Base-by-base conservation (phyloP, 2,113 vertebrate species). In the Hyaena hyaena region DNA sequence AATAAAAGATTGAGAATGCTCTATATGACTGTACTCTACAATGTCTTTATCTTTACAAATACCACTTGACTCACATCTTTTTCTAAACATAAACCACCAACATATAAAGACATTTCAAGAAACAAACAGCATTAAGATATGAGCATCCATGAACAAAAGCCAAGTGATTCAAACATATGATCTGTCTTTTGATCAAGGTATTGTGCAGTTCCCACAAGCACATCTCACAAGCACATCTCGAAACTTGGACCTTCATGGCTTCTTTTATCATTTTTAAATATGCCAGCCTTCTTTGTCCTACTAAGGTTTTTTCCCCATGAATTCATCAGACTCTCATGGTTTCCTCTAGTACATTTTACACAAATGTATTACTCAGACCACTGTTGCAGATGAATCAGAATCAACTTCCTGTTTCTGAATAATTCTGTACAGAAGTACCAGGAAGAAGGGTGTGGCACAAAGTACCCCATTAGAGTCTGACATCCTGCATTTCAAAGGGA, bases 371-470 rank as follows among this genome's bases (percentile, higher is more conserved):
- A 86, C 45, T 96, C 96, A 96, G 83, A 96, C 17, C 9, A 74
- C 43, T 90, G 15, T 68, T 50, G 61, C 31, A 89, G 92, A 77
- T 96, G 93, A 97, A 90, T 98, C 86, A 97, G 81, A 95, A 95
- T 15, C 26, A 97, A 86, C 93, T 96, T 97, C 93, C 90, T 94
- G 35, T 90, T 93, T 94, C 69, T 96, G 69, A 97, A 89, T 65
- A 93, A 92, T 88, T 77, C 26, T 97, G 23, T 90, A 93, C 33
- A 92, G 39, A 95, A 95, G 61, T 88, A 86, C 48, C 48, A 95
- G 90, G 81, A 93, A 92, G 71, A 92, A 2, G 35, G 85, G 28
- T 85, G 87, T 96, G 73, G 50, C 61, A 83, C 48, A 50, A 82
- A 95, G 61, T 35, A 90, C 24, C 55, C 80, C 53, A 77, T 90